Percentiles rank a stretch among this genome's conserved stretches.
Evolutionary conservation across 2,113 vertebrate genomes (phyloP).

Genomic region (Hystrix cristata): DNA sequence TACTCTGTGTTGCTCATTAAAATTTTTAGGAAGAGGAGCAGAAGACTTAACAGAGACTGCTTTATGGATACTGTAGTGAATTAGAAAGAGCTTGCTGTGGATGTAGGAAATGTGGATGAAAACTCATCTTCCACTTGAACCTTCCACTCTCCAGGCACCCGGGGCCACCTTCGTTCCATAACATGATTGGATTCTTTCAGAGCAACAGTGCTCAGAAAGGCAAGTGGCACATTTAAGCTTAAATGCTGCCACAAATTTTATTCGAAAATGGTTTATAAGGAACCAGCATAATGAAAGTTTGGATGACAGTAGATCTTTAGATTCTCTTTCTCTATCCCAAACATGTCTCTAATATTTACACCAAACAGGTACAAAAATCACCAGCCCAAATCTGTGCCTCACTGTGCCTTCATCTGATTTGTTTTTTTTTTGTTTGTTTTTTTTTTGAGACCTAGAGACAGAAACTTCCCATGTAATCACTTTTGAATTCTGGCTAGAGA

Average conservation of each 20-base stretch:
- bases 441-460: background rate
- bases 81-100: background rate
- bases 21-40: constrained; percentile 42
- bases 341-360: background rate
- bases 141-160: background rate
- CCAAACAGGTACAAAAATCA: background rate
- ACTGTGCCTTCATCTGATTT: background rate
- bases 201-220: background rate
- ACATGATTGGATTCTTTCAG: background rate
- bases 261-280: constrained; percentile 6
- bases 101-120: background rate
- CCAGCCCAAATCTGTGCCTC: background rate
- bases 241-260: background rate
- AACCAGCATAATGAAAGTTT: background rate
- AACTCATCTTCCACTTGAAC: background rate
- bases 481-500: background rate
- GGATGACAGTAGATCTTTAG: background rate
- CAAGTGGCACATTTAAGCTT: constrained; percentile 16
- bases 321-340: background rate
- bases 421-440: background rate
- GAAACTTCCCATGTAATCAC: background rate
- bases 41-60: constrained; percentile 40
- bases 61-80: background rate
- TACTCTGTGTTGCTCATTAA: constrained; percentile 47
- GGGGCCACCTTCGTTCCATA: background rate